A percentile compares a stretch with the other conserved stretches of the same genome.
These are phyloP conservation scores for Lepus timidus DNA, from an alignment of 2,113 vertebrate species.

Conservation along the genomic window DNA sequence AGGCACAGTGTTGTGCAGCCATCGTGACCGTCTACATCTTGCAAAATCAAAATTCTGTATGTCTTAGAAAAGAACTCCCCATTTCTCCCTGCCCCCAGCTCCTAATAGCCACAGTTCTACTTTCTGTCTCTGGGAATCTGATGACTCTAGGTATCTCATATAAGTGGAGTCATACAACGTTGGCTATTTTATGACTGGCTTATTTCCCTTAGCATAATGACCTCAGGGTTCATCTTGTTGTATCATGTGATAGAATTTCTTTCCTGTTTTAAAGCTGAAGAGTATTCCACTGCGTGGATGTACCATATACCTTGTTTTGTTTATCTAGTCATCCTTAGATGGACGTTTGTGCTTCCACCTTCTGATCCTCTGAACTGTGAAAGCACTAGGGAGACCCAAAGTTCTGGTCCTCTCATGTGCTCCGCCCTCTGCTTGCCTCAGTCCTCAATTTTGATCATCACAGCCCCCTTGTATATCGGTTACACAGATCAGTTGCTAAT, in stretches of 20 bases:
- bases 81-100: background rate
- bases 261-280: slow-evolving; percentile 39
- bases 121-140: background rate
- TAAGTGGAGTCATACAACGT: background rate
- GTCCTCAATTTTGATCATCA: background rate
- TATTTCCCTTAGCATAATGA: slow-evolving; percentile 37
- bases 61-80: background rate
- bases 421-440: background rate
- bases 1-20: background rate
- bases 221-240: background rate
- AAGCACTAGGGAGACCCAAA: background rate
- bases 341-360: background rate
- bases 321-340: background rate
- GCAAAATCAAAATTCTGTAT: slow-evolving; percentile 23
- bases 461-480: too few species aligned
- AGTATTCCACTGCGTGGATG: background rate
- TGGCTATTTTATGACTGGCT: slow-evolving; percentile 17
- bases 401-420: background rate
- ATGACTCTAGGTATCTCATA: background rate
- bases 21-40: background rate
- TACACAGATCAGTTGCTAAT: background rate
- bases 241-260: background rate
- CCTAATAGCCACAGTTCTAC: background rate
- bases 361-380: background rate
- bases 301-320: background rate